Percentiles rank a stretch among this genome's conserved stretches.
phyloP scores from a whole-genome alignment of 2,888 invertebrate species.

The Diplolepis rosae region DNA sequence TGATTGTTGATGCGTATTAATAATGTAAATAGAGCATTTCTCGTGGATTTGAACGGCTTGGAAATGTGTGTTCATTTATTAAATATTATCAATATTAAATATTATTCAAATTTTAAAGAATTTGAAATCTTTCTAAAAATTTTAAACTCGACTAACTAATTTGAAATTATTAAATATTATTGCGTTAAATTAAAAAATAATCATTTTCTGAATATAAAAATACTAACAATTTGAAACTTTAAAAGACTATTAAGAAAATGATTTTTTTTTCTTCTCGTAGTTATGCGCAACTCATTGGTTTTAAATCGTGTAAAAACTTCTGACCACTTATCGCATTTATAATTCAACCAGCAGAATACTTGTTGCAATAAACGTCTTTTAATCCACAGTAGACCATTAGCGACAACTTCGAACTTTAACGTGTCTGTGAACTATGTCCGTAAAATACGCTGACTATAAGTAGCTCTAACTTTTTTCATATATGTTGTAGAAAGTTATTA shows the following conservation, averaged over 20 bases:
- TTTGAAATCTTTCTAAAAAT: no score
- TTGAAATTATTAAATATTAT: no score
- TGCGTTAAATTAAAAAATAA: no score
- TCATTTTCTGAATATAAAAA: no score
- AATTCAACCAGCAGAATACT: constrained; percentile 18
- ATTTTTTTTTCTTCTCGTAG: no score
- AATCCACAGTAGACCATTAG: constrained; percentile 22
- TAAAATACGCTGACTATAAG: constrained; percentile 57
- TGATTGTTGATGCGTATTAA: not conserved
- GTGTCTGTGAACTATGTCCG: constrained; percentile 30
- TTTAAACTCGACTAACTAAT: no score
- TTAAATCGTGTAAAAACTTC: constrained; percentile 1
- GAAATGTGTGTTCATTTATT: not conserved
- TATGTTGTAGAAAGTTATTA: constrained; percentile 48
- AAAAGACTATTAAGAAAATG: no score
- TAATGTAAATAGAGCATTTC: not conserved
- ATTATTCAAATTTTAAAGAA: no score
- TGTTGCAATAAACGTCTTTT: constrained; percentile 23
- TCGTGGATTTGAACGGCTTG: not conserved
- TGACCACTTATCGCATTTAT: constrained; percentile 1
- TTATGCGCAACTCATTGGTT: constrained; percentile 12
- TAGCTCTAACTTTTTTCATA: constrained; percentile 59
- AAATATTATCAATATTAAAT: no score
- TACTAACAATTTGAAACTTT: no score
- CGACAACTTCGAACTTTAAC: constrained; percentile 22